Evolutionary conservation across 1,140 invertebrate species (phyloP).

Genomic region (Drosophila ananassae): DNA sequence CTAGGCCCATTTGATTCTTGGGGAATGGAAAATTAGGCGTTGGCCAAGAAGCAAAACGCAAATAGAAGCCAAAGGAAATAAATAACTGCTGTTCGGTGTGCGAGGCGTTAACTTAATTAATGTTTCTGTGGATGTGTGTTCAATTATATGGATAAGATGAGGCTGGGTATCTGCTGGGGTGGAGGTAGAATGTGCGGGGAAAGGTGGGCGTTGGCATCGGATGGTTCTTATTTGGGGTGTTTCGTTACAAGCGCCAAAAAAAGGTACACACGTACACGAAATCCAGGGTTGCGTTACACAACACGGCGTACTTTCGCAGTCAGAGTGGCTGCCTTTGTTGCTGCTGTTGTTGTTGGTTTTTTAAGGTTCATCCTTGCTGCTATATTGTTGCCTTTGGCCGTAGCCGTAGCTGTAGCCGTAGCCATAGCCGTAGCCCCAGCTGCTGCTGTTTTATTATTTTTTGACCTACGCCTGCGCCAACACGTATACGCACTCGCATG

Average conservation of each 20-base stretch:
- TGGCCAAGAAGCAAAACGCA: constrained; percentile 43
- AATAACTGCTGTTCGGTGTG: constrained; percentile 42
- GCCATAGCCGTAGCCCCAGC: constrained; percentile 6
- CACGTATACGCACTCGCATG: constrained; percentile 37
- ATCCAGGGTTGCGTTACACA: constrained; percentile 84
- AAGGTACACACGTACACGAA: constrained; percentile 82
- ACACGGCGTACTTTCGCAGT: constrained; percentile 75
- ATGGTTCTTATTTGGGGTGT: constrained; percentile 46
- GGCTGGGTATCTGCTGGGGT: constrained; percentile 3
- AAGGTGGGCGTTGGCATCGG: constrained; percentile 29
- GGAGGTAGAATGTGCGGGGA: constrained; percentile 31
- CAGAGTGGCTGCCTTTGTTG: constrained; percentile 40
- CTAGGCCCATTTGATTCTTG: background rate
- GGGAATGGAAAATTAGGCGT: constrained; percentile 22
- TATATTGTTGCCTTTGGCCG: constrained; percentile 19
- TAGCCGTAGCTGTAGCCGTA: background rate
- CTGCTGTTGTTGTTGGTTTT: constrained; percentile 9
- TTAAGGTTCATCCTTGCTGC: constrained; percentile 33
- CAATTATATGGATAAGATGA: constrained; percentile 41
- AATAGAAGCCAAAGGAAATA: constrained; percentile 58
- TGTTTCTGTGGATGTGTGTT: constrained; percentile 28
- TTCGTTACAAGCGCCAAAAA: constrained; percentile 80
- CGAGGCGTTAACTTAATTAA: constrained; percentile 29
- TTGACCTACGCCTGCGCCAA: constrained; percentile 71
- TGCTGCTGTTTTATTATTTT: constrained; percentile 41